A percentile compares a stretch with the other conserved stretches of the same genome.
These are phyloP conservation scores for Larimichthys crocea DNA, from an alignment of 2,113 vertebrate species.

Conservation along the genomic window DNA sequence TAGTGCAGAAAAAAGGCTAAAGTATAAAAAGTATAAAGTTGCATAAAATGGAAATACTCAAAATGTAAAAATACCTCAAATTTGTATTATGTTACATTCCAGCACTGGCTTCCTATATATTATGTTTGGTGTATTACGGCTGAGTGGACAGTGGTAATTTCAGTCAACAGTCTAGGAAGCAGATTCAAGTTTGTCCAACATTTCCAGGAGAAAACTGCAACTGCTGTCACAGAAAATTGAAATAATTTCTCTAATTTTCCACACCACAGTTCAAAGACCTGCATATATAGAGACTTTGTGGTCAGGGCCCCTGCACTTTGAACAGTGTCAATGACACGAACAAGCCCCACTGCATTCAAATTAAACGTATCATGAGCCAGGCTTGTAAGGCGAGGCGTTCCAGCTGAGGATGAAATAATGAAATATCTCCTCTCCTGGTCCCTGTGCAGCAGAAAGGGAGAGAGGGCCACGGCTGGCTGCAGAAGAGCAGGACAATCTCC, in stretches of 20 bases:
- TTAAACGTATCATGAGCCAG: conserved; percentile 37
- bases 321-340: conserved; percentile 57
- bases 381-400: conserved; percentile 13
- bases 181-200: conserved; percentile 13
- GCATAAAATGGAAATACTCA: too few relatives aligned
- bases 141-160: neutral
- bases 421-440: conserved; percentile 51
- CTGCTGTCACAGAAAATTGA: conserved; percentile 18
- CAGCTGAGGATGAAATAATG: conserved; percentile 52
- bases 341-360: conserved; percentile 42
- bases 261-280: conserved; percentile 37
- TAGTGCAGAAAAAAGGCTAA: too few relatives aligned
- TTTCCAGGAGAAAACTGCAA: conserved; percentile 40
- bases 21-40: too few relatives aligned
- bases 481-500: conserved; percentile 59
- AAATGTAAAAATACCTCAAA: too few relatives aligned
- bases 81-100: neutral
- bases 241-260: conserved; percentile 56
- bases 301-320: conserved; percentile 37
- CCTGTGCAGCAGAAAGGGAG: conserved; percentile 14
- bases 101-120: neutral
- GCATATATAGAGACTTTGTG: conserved; percentile 19
- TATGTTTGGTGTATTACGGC: neutral
- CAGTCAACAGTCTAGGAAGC: neutral
- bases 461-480: conserved; percentile 29